These are phyloP conservation scores for Limnephilus marmoratus DNA, from an alignment of 2,888 invertebrate species.

Conservation along the genomic window DNA sequence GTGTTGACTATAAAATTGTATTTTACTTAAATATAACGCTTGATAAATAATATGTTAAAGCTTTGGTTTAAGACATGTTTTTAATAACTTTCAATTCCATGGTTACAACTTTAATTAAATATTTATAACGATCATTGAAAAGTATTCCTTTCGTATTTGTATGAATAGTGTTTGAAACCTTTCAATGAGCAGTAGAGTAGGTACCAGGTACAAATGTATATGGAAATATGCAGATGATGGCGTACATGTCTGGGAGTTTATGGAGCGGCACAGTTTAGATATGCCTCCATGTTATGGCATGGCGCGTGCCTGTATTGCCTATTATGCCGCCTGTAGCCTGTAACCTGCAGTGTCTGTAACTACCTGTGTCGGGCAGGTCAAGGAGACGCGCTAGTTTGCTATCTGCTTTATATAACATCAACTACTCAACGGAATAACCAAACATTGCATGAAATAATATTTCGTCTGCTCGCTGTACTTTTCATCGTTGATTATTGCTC, in stretches of 20 bases:
- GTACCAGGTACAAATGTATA: not conserved
- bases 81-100: too few relatives aligned
- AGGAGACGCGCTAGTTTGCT: not conserved
- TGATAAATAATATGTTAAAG: too few relatives aligned
- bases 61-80: too few relatives aligned
- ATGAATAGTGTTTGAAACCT: not conserved
- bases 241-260: not conserved
- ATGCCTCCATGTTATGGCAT: not conserved
- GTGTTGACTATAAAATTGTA: too few relatives aligned
- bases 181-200: not conserved
- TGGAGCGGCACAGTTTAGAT: not conserved
- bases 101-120: too few relatives aligned
- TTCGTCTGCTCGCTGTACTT: not conserved
- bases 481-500: not conserved
- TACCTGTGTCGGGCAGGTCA: constrained; percentile 12
- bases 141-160: not conserved
- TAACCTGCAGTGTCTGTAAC: not conserved
- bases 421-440: not conserved
- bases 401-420: not conserved
- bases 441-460: not conserved
- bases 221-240: not conserved
- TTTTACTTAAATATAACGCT: too few relatives aligned
- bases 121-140: not conserved
- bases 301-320: not conserved
- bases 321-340: not conserved